phyloP scores from a whole-genome alignment of 2,113 vertebrate genomes.

The Aspidoscelis tigris region DNA sequence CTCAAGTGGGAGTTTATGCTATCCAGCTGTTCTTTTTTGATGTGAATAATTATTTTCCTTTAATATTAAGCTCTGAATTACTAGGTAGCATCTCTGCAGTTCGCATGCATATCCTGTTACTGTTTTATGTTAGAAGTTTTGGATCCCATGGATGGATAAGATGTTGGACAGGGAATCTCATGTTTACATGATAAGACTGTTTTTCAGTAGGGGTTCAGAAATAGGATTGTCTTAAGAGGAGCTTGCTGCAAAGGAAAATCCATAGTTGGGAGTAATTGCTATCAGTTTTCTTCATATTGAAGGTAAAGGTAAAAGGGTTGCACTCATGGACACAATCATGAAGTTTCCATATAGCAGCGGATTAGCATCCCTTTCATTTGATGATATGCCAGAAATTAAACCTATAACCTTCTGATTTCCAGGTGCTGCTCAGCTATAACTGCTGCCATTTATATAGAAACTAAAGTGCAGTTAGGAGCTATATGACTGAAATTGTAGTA shows the following conservation, averaged over 20 bases:
- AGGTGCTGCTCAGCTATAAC: no score
- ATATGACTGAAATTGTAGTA: background rate
- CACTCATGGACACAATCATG: no score
- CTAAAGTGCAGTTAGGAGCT: background rate
- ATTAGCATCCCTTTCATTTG: no score
- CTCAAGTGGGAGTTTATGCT: constrained; percentile 17
- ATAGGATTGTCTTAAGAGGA: background rate
- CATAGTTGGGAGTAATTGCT: background rate
- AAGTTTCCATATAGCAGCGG: no score
- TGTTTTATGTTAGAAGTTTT: constrained; percentile 2
- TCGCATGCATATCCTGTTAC: background rate
- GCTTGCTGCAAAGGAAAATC: background rate
- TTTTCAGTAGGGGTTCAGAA: background rate
- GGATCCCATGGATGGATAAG: background rate
- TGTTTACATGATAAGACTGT: background rate
- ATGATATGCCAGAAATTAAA: no score
- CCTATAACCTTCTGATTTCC: no score
- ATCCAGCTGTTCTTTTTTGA: constrained; percentile 18
- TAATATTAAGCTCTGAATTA: constrained; percentile 30
- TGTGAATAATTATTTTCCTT: rapidly evolving
- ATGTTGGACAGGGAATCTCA: background rate
- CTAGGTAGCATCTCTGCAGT: background rate
- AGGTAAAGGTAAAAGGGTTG: background rate
- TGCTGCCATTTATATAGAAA: background rate
- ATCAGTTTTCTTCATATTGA: background rate